Base-by-base conservation (phyloP, 1,140 invertebrate species). In the Aphis gossypii region DNA sequence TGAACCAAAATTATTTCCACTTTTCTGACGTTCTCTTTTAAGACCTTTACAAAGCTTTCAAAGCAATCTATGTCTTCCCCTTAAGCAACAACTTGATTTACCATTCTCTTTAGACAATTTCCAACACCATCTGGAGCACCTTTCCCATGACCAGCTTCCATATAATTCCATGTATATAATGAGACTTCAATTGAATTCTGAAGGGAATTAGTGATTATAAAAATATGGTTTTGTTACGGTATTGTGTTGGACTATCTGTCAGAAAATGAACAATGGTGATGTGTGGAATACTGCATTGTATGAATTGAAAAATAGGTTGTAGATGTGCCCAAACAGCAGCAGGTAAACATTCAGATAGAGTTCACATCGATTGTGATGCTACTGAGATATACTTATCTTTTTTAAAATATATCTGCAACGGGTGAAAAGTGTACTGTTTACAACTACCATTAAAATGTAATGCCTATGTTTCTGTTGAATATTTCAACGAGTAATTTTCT, bases 41-140 rank as follows among this genome's bases (percentile, higher is more conserved):
- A 54, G 2, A 92, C 8, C 44, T 92, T 30, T 0, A 46, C 91
- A 83, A 94, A 92, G 41, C 38, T 94, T 86, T 93, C 92, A 84
- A 93, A 93, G 93, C 94, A 60, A 38, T 93, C 38, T 54, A 95
- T 93, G 94, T 95, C 95, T 54, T 94, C 94, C 54, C 95, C 95
- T 91, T 94, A 86, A 76, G 94, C 94, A 14, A 95, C 95, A 87
- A 94, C 94, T 90, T 94, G 94, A 94, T 95, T 95, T 38, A 94
- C 95, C 90, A 95, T 95, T 94, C 94, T 95, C 94, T 96, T 96
- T 48, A 96, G 86, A 41, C 91, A 84, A 60, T 95, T 95, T 21
- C 95, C 95, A 93, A 96, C 94, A 56, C 95, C 95, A 95, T 96
- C 95, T 82, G 95, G 95, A 30, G 94, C 94, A 9, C 95, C 95